Evolutionary conservation across 2,888 invertebrate species (phyloP).

Genomic region (Heteromyza rotundicornis): DNA sequence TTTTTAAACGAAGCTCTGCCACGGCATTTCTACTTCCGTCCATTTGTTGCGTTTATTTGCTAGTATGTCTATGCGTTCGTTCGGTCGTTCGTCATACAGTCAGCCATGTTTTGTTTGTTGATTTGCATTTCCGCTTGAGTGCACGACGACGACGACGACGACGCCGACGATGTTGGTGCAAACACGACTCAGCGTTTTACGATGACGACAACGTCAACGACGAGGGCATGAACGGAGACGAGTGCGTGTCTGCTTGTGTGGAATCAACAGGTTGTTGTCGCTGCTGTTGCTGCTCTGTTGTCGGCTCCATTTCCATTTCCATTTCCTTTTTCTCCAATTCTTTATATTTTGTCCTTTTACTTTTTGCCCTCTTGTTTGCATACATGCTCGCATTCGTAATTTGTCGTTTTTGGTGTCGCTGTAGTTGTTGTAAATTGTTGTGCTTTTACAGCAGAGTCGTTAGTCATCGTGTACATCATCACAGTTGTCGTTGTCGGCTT

Average conservation of each 20-base stretch:
- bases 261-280: slow-evolving; percentile 23
- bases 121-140: not conserved
- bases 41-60: too few relatives aligned
- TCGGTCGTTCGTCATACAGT: not conserved
- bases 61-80: too few relatives aligned
- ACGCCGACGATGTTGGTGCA: too few relatives aligned
- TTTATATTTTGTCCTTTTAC: not conserved
- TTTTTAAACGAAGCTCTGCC: too few relatives aligned
- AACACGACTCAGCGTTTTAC: not conserved
- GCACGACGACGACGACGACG: too few relatives aligned
- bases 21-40: too few relatives aligned
- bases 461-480: too few relatives aligned
- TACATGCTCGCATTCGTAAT: not conserved
- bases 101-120: not conserved
- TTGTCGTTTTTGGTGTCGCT: slow-evolving; percentile 3
- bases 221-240: too few relatives aligned
- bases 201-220: slow-evolving; percentile 7
- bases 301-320: not conserved
- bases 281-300: slow-evolving; percentile 2
- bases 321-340: not conserved
- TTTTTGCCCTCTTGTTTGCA: not conserved
- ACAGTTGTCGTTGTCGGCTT: too few relatives aligned
- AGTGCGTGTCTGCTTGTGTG: slow-evolving; percentile 1
- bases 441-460: not conserved
- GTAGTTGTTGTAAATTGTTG: slow-evolving; percentile 12